Percentiles rank a stretch among this genome's conserved stretches.
phyloP scores from a whole-genome alignment of 2,113 vertebrate genomes.

The Guaruba guarouba region DNA sequence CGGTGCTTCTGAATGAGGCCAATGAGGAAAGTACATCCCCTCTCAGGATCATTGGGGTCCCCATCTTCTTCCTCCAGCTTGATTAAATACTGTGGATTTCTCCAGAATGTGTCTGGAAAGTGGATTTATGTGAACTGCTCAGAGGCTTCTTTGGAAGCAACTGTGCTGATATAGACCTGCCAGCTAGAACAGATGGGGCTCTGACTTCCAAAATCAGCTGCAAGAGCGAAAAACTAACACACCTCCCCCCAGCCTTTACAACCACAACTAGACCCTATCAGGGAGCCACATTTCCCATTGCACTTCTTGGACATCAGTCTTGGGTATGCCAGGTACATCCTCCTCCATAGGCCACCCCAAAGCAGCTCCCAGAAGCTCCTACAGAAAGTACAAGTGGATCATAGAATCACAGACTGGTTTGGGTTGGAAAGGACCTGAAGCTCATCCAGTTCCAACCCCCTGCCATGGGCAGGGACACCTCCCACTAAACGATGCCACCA shows the following conservation, averaged over 20 bases:
- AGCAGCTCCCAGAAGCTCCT: background rate
- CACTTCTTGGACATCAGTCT: background rate
- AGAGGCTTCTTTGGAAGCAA: background rate
- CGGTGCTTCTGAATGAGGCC: conserved; percentile 97
- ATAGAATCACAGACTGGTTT: background rate
- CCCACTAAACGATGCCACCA: background rate
- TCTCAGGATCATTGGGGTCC: conserved; percentile 83
- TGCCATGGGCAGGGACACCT: background rate
- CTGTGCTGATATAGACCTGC: rapidly evolving
- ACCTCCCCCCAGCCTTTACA: background rate
- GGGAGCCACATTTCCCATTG: background rate
- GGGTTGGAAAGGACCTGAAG: background rate
- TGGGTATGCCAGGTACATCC: background rate
- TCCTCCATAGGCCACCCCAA: background rate
- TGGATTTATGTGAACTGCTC: background rate
- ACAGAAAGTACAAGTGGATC: background rate
- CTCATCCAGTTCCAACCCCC: background rate
- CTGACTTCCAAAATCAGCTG: background rate
- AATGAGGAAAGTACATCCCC: conserved; percentile 88
- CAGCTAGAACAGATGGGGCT: background rate
- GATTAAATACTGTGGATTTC: conserved; percentile 89
- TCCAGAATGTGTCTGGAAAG: conserved; percentile 90
- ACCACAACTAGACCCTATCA: background rate
- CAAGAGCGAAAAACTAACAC: background rate
- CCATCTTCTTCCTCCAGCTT: conserved; percentile 90